Percentiles rank a stretch among this genome's conserved stretches.
These are phyloP conservation scores for Ichneumoninae sp. DNA, from an alignment of 2,888 invertebrate genomes.

Conservation along the genomic window DNA sequence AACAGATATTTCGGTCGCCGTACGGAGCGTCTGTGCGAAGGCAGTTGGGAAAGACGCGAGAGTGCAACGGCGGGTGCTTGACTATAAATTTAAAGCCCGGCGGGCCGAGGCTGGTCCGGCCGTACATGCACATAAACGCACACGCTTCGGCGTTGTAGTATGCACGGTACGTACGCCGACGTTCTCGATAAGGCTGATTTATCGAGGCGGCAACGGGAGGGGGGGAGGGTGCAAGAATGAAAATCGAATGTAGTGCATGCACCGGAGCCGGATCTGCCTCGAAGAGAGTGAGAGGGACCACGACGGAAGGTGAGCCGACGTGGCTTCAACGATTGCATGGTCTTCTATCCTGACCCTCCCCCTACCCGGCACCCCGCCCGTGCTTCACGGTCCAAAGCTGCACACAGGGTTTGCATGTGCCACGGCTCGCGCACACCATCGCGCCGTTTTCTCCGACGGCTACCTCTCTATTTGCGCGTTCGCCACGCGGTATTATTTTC, in stretches of 20 bases:
- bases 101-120: conserved; percentile 40
- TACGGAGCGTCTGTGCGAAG: conserved; percentile 19
- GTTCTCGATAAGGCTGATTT: conserved; percentile 69
- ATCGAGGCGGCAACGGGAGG: conserved; percentile 55
- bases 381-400: background rate
- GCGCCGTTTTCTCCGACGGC: background rate
- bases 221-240: conserved; percentile 56
- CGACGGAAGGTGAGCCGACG: conserved; percentile 50
- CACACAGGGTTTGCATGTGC: background rate
- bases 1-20: conserved; percentile 40
- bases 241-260: conserved; percentile 60
- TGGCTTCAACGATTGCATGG: conserved; percentile 46
- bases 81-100: conserved; percentile 52
- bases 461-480: conserved; percentile 53
- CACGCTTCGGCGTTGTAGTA: conserved; percentile 10
- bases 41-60: conserved; percentile 36
- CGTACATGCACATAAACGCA: conserved; percentile 1
- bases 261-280: conserved; percentile 22
- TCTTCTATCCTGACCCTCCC: background rate
- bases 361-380: background rate
- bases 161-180: conserved; percentile 52
- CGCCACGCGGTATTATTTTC: conserved; percentile 53
- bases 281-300: conserved; percentile 37
- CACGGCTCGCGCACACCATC: conserved; percentile 3
- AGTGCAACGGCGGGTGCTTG: conserved; percentile 13